Evolutionary conservation across 1,140 invertebrate genomes (phyloP).

Genomic region (Drosophila erecta): DNA sequence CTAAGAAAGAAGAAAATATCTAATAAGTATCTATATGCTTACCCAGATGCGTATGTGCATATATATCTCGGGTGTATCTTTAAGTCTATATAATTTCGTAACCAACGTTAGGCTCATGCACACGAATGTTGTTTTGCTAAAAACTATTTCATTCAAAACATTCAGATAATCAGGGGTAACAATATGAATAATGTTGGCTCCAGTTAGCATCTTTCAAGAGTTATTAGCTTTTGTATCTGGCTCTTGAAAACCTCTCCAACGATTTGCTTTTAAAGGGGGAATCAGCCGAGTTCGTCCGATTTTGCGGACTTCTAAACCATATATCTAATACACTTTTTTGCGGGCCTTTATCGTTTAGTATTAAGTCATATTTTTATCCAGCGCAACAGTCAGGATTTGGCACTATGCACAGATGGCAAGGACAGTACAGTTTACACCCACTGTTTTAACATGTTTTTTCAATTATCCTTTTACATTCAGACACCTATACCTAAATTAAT

Average conservation of each 20-base stretch:
- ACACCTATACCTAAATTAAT: slow-evolving; percentile 24
- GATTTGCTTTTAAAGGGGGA: background rate
- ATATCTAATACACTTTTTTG: background rate
- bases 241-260: background rate
- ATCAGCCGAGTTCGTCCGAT: background rate
- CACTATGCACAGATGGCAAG: slow-evolving; percentile 51
- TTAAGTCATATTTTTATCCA: slow-evolving; percentile 15
- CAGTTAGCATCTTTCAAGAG: background rate
- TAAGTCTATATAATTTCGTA: slow-evolving; percentile 24
- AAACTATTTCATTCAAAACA: background rate
- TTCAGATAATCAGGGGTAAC: background rate
- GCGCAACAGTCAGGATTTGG: slow-evolving; percentile 34
- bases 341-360: slow-evolving; percentile 7
- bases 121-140: slow-evolving; percentile 14
- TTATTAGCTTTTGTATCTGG: background rate
- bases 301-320: background rate
- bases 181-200: no score
- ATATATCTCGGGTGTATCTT: slow-evolving; percentile 15
- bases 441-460: slow-evolving; percentile 35
- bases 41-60: slow-evolving; percentile 9
- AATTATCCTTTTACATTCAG: slow-evolving; percentile 39
- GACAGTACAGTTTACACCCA: slow-evolving; percentile 35
- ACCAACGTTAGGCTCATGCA: slow-evolving; percentile 8
- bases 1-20: slow-evolving; percentile 22
- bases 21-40: slow-evolving; percentile 26